These are phyloP conservation scores for Drosophila repletoides DNA, from an alignment of 1,140 invertebrate genomes.

Conservation along the genomic window DNA sequence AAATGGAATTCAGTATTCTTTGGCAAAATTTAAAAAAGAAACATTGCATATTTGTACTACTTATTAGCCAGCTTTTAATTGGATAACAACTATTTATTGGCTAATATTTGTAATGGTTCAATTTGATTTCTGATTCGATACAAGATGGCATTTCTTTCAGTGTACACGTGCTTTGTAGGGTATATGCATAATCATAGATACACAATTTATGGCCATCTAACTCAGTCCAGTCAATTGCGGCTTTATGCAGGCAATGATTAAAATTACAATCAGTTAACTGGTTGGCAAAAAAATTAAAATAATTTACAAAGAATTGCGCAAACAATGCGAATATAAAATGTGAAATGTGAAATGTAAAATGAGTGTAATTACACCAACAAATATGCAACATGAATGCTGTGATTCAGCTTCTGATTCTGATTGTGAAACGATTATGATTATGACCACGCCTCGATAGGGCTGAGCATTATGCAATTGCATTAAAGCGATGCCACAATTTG, in stretches of 20 bases:
- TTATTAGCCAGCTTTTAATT: too few relatives aligned
- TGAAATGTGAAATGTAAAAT: slow-evolving; percentile 12
- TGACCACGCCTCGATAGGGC: slow-evolving; percentile 14
- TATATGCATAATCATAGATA: neutral
- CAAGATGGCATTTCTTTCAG: too few relatives aligned
- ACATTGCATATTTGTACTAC: neutral
- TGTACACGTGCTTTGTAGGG: neutral
- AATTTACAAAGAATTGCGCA: slow-evolving; percentile 8
- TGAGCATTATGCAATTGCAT: slow-evolving; percentile 43
- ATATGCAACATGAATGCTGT: slow-evolving; percentile 4
- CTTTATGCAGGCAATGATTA: slow-evolving; percentile 4
- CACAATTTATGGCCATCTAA: neutral
- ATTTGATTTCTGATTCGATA: too few relatives aligned
- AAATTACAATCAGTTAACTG: slow-evolving; percentile 2
- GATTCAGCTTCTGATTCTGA: slow-evolving; percentile 19
- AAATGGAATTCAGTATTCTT: too few relatives aligned
- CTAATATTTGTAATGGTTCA: too few relatives aligned
- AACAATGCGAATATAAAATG: slow-evolving; percentile 12
- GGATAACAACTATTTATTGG: too few relatives aligned
- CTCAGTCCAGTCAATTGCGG: neutral
- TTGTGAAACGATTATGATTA: slow-evolving; percentile 17
- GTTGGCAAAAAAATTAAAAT: slow-evolving; percentile 22
- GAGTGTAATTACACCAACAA: slow-evolving; percentile 20
- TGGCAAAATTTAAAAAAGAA: too few relatives aligned
- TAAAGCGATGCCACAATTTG: slow-evolving; percentile 24